These are phyloP conservation scores for Diphyllodes magnificus DNA, from an alignment of 2,113 vertebrate species.

Conservation along the genomic window DNA sequence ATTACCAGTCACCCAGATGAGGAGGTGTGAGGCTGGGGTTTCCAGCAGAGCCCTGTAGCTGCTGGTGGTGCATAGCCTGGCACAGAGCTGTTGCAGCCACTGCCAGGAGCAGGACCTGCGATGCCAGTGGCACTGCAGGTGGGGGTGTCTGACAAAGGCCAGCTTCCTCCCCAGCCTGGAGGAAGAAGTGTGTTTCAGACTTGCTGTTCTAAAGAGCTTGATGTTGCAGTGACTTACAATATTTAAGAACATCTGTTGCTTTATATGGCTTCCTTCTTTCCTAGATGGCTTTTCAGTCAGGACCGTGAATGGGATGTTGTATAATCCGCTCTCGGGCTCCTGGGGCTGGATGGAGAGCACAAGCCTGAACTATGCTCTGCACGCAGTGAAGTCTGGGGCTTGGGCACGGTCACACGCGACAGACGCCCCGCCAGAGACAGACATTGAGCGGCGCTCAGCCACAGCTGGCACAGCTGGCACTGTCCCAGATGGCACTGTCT, in stretches of 20 bases:
- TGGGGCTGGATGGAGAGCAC: constrained; percentile 87
- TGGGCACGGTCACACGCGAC: not conserved
- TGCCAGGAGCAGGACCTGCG: not conserved
- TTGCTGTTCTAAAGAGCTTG: not conserved
- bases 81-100: not conserved
- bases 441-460: not conserved
- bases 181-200: not conserved
- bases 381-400: constrained; percentile 76
- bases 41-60: not conserved
- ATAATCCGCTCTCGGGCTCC: constrained; percentile 81
- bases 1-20: not conserved
- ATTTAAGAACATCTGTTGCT: not conserved
- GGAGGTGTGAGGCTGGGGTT: not conserved
- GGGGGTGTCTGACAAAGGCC: not conserved
- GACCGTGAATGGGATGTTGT: constrained; percentile 85
- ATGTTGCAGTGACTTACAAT: not conserved
- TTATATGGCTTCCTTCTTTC: not conserved
- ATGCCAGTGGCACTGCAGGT: not conserved
- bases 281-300: constrained; percentile 86
- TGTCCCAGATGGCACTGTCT: not conserved
- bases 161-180: not conserved
- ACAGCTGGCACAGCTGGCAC: constrained; percentile 22
- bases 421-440: not conserved
- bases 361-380: constrained; percentile 87
- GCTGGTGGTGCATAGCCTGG: not conserved